These are phyloP conservation scores for Manis pentadactyla DNA, from an alignment of 2,797 vertebrate genomes.

Conservation along the genomic window DNA sequence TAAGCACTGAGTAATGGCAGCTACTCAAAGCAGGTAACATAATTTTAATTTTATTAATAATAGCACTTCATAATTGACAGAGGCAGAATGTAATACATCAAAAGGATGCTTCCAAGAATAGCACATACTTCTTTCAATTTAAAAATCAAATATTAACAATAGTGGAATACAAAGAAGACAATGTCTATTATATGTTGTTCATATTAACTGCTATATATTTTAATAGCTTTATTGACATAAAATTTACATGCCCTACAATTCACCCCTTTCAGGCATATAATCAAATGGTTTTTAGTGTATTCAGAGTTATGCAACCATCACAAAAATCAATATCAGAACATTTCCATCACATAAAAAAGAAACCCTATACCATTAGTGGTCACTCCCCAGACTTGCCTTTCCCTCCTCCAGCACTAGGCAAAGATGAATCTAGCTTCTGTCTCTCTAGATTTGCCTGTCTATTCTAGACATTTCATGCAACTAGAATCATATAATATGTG, in stretches of 20 bases:
- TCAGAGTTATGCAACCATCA: neutral
- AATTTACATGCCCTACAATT: neutral
- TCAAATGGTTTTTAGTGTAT: constrained; percentile 12
- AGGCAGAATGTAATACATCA: constrained; percentile 67
- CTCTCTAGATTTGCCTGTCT: neutral
- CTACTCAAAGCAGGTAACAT: constrained; percentile 46
- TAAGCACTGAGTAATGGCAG: constrained; percentile 2
- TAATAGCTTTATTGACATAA: neutral
- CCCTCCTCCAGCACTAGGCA: neutral
- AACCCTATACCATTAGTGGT: neutral
- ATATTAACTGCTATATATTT: neutral
- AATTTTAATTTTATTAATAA: constrained; percentile 75
- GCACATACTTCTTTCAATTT: constrained; percentile 26
- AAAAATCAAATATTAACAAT: constrained; percentile 63
- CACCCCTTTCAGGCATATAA: neutral
- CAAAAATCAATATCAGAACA: neutral
- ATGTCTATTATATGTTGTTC: neutral
- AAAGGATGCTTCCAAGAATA: constrained; percentile 53
- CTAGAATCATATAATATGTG: neutral
- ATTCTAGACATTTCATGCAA: neutral
- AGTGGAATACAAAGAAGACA: neutral
- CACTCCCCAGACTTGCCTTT: neutral
- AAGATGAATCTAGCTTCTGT: neutral
- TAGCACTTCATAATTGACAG: constrained; percentile 45
- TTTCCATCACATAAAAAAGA: neutral